Evolutionary conservation across 2,797 vertebrate species (phyloP).

Genomic region (Coreius guichenoti): DNA sequence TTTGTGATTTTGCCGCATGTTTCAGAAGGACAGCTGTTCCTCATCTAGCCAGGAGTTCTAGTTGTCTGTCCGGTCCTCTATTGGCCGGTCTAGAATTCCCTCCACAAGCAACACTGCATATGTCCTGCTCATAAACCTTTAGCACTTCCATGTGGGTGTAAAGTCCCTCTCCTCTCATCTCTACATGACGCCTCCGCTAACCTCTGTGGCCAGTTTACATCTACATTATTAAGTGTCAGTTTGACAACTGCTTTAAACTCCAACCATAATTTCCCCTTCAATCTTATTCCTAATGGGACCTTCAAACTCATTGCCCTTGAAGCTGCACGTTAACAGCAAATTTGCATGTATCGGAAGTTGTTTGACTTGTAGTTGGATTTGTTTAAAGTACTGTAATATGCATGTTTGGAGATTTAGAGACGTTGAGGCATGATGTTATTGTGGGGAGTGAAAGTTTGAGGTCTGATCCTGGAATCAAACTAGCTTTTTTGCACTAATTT

Average conservation of each 20-base stretch:
- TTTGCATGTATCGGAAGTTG: conserved; percentile 11
- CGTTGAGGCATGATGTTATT: neutral
- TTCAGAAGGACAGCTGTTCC: conserved; percentile 61
- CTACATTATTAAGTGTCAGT: conserved; percentile 58
- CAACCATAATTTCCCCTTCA: conserved; percentile 38
- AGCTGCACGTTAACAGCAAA: conserved; percentile 20
- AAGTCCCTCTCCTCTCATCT: conserved; percentile 55
- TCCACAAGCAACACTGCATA: conserved; percentile 53
- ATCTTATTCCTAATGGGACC: conserved; percentile 7
- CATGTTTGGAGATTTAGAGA: conserved; percentile 23
- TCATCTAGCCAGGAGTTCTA: conserved; percentile 60
- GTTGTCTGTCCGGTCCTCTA: conserved; percentile 48
- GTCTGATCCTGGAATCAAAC: neutral
- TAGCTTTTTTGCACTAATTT: neutral
- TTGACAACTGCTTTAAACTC: conserved; percentile 51
- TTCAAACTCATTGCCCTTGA: conserved; percentile 45
- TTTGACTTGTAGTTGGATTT: conserved; percentile 39
- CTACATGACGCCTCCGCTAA: conserved; percentile 49
- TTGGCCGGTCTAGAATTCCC: conserved; percentile 50
- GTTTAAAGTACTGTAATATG: conserved; percentile 30
- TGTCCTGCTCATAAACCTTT: conserved; percentile 59
- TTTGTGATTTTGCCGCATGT: conserved; percentile 60
- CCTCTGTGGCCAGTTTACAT: conserved; percentile 51
- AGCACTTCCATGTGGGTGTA: conserved; percentile 63
- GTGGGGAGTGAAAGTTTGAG: neutral